Conservation (phyloP, 2,888 invertebrate genomes). For the Eilema caniola region DNA sequence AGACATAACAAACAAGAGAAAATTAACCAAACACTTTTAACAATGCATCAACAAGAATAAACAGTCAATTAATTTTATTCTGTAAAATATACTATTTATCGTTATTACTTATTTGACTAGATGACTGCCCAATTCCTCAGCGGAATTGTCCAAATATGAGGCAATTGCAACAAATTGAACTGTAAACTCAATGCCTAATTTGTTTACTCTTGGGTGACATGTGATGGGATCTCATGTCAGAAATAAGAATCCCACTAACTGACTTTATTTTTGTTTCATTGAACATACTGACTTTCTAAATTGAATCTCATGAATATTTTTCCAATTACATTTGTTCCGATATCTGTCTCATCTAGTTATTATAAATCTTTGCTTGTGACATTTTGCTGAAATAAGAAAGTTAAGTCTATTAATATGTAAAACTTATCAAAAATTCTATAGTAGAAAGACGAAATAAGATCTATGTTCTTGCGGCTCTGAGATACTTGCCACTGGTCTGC, state of each 20-base stretch:
- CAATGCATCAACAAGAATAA: background rate
- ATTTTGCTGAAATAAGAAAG: slow-evolving; percentile 7
- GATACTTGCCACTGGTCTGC: slow-evolving; percentile 53
- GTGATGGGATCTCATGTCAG: too few species aligned
- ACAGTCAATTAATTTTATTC: too few species aligned
- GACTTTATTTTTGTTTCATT: background rate
- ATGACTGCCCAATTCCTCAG: background rate
- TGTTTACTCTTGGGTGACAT: too few species aligned
- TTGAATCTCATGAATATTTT: background rate
- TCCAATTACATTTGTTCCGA: background rate
- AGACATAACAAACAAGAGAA: too few species aligned
- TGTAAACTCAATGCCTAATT: background rate
- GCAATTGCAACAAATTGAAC: background rate
- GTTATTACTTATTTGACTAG: background rate
- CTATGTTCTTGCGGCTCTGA: slow-evolving; percentile 41
- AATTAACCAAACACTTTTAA: background rate
- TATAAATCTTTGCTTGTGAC: slow-evolving; percentile 2
- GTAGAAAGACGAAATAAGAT: slow-evolving; percentile 31
- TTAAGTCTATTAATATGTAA: slow-evolving; percentile 24
- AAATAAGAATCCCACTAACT: background rate
- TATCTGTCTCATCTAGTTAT: background rate
- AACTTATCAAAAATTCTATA: slow-evolving; percentile 29
- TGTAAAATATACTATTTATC: background rate
- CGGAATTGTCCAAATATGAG: background rate
- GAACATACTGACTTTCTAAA: background rate